Percentiles rank a stretch among this genome's conserved stretches.
Evolutionary conservation across 2,888 invertebrate genomes (phyloP).

Genomic region (Oegoconia quadripuncta): DNA sequence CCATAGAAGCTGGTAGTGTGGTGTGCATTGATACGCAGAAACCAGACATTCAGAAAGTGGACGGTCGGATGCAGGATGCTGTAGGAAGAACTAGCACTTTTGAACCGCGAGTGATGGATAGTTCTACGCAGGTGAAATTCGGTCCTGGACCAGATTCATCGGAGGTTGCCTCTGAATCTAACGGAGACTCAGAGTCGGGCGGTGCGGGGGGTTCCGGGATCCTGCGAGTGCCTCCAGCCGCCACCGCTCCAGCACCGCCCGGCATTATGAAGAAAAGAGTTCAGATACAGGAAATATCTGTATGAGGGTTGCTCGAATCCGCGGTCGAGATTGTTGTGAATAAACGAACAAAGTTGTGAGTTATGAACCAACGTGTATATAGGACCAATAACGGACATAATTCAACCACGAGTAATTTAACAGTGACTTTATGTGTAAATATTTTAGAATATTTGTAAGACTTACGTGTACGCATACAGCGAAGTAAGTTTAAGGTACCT

Average conservation of each 20-base stretch:
- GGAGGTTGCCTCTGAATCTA: constrained; percentile 61
- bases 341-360: constrained; percentile 70
- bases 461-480: constrained; percentile 25
- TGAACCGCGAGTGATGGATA: constrained; percentile 72
- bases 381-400: constrained; percentile 5
- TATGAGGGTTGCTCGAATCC: constrained; percentile 80
- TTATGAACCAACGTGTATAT: constrained; percentile 26
- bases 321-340: constrained; percentile 65
- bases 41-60: constrained; percentile 72
- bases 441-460: constrained; percentile 1
- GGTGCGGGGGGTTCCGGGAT: constrained; percentile 66
- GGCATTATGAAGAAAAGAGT: constrained; percentile 92
- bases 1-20: constrained; percentile 80
- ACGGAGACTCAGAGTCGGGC: constrained; percentile 63
- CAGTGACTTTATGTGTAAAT: not conserved
- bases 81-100: constrained; percentile 71
- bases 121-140: constrained; percentile 73
- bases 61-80: constrained; percentile 50
- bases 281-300: constrained; percentile 95
- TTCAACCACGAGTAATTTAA: too few relatives aligned
- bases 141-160: constrained; percentile 62
- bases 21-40: constrained; percentile 75
- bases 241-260: constrained; percentile 81
- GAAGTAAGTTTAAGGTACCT: constrained; percentile 30
- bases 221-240: constrained; percentile 63